A percentile compares a stretch with the other conserved stretches of the same genome.
Evolutionary conservation across 2,888 invertebrate species (phyloP).

Genomic region (Philopedon plagiatum): DNA sequence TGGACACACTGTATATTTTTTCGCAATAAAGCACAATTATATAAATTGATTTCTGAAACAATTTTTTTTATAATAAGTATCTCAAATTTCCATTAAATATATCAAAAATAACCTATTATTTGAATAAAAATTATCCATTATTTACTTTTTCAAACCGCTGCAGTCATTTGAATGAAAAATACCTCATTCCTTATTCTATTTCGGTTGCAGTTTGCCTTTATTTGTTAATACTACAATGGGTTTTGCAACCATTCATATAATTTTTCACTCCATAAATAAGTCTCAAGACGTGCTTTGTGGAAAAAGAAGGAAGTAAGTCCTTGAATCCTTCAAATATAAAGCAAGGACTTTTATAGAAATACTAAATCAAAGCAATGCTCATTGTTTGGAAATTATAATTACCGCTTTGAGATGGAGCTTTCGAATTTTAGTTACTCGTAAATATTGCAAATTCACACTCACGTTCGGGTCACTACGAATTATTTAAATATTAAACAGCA

Average conservation of each 20-base stretch:
- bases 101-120: too few species aligned
- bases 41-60: too few species aligned
- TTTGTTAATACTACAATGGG: conserved; percentile 48
- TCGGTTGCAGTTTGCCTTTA: conserved; percentile 33
- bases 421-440: neutral
- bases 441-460: too few species aligned
- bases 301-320: conserved; percentile 39
- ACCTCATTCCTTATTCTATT: conserved; percentile 41
- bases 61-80: too few species aligned
- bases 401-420: neutral
- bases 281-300: conserved; percentile 44
- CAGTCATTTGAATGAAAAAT: conserved; percentile 31
- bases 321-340: conserved; percentile 30
- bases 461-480: too few species aligned
- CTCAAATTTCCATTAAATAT: too few species aligned
- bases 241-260: conserved; percentile 51
- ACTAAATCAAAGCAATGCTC: conserved; percentile 14
- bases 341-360: conserved; percentile 12
- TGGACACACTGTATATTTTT: too few species aligned
- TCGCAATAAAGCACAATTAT: too few species aligned
- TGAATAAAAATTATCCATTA: neutral
- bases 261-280: conserved; percentile 56
- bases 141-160: conserved; percentile 13
- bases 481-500: too few species aligned
- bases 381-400: conserved; percentile 11